phyloP scores from a whole-genome alignment of 2,888 invertebrate species.

The Yponomeuta plumbellus region DNA sequence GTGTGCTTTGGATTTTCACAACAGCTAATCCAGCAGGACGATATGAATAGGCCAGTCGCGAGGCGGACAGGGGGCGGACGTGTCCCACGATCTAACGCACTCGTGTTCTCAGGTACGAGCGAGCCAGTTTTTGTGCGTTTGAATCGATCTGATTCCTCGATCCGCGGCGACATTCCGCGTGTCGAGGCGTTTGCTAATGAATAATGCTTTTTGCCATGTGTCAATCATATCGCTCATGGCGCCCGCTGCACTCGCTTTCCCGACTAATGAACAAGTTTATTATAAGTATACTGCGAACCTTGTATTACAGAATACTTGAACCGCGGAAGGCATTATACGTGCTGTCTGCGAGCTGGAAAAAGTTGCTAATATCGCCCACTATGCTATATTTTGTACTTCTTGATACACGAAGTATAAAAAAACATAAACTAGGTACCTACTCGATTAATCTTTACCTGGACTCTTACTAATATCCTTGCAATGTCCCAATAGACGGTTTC shows the following conservation, averaged over 20 bases:
- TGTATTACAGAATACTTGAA: not conserved
- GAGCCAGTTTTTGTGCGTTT: slow-evolving; percentile 32
- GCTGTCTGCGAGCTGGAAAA: not conserved
- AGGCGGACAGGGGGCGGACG: not conserved
- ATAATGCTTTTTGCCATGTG: slow-evolving; percentile 36
- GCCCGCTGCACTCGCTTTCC: not conserved
- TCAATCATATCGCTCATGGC: slow-evolving; percentile 16
- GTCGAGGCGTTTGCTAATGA: slow-evolving; percentile 28
- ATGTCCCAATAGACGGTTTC: no score
- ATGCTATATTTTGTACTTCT: no score
- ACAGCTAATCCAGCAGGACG: no score
- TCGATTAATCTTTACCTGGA: no score
- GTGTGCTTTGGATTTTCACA: no score
- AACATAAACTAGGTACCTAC: no score
- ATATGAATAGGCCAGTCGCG: no score
- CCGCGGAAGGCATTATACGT: not conserved
- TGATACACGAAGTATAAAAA: no score
- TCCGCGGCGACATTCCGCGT: slow-evolving; percentile 31
- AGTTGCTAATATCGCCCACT: not conserved
- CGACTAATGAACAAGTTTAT: slow-evolving; percentile 5
- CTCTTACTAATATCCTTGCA: no score
- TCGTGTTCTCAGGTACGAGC: slow-evolving; percentile 15
- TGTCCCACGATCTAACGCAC: not conserved
- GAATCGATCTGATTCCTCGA: slow-evolving; percentile 33
- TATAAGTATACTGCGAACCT: not conserved